Evolutionary conservation across 2,888 invertebrate genomes (phyloP), one percentile per base, ranked within the genome.

Genomic region (Lasioglossum figueresi): DNA sequence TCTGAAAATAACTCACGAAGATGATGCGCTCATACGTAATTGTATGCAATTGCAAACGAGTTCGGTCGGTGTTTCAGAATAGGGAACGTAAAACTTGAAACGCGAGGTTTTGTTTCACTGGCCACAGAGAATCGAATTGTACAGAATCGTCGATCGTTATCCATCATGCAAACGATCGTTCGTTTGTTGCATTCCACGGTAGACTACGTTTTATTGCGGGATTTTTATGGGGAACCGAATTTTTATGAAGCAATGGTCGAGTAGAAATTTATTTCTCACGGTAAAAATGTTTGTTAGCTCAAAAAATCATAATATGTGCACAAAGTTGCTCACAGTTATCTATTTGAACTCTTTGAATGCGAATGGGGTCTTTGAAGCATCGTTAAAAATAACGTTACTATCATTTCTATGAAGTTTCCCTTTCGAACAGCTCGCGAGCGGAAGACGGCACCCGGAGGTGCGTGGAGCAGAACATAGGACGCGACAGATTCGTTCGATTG

Each of bases 1-100:
- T 74, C 82, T 45, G 56, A 70, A 70, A 82, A 79, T 79, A 74
- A 82, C 73, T 52, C 68, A 23, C n/a, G 12, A 27, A 63, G 27
- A 48, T 78, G 78, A 78, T 52, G 56, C 59, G 63, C 23, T 45
- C 4, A n/a, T 43, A 31, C 43, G 45, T 71, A 76, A 70, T 71
- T 70, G 56, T n/a, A 59, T 45, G 59, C 59, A 59, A 23, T 4
- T 14, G 27, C 48, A 45, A 79, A 73, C 74, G 73, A 27, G n/a
- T 43, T 31, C 34, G 31, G 19, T 45, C 43, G 37, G 34, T 79
- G 66, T 78, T 81, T 81, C 34, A 70, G 31, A 4, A 37, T 34
- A 14, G 3, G 37, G 40, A 71, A 37, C 27, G 59, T 23, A 19
- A 52, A 68, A 68, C 23, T 23, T 27, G 31, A 43, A 1, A 31